These are phyloP conservation scores for Drosophila novamexicana DNA, from an alignment of 1,140 invertebrate genomes.

Conservation along the genomic window DNA sequence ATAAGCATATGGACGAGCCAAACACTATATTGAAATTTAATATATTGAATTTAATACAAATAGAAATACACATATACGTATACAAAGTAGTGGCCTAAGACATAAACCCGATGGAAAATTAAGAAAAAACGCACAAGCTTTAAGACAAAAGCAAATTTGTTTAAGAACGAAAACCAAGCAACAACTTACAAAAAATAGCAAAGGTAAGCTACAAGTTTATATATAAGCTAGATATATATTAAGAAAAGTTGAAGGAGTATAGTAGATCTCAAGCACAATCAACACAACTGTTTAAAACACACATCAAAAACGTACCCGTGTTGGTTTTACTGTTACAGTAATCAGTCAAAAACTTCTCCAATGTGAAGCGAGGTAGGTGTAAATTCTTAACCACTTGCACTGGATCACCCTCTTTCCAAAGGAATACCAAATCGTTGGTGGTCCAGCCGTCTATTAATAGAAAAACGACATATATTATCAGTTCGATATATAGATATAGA, in stretches of 20 bases:
- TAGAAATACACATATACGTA: background rate
- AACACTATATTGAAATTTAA: conserved; percentile 35
- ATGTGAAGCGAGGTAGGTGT: conserved; percentile 95
- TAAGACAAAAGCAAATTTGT: conserved; percentile 12
- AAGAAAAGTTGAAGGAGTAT: conserved; percentile 22
- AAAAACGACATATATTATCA: conserved; percentile 23
- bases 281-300: conserved; percentile 40
- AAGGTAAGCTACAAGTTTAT: conserved; percentile 12
- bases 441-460: conserved; percentile 94
- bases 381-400: conserved; percentile 97
- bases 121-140: background rate
- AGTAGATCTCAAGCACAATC: conserved; percentile 34
- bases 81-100: background rate
- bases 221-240: background rate
- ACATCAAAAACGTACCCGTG: conserved; percentile 89
- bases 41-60: conserved; percentile 4
- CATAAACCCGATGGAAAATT: conserved; percentile 11
- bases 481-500: conserved; percentile 5
- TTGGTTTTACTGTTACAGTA: conserved; percentile 98
- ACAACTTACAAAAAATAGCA: conserved; percentile 1
- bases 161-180: conserved; percentile 21
- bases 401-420: conserved; percentile 97
- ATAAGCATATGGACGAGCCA: conserved; percentile 31
- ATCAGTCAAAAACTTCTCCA: conserved; percentile 96
- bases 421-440: conserved; percentile 95